Percentiles rank a stretch among this genome's conserved stretches.
phyloP scores from a whole-genome alignment of 2,797 vertebrate genomes.

The Furcifer pardalis region DNA sequence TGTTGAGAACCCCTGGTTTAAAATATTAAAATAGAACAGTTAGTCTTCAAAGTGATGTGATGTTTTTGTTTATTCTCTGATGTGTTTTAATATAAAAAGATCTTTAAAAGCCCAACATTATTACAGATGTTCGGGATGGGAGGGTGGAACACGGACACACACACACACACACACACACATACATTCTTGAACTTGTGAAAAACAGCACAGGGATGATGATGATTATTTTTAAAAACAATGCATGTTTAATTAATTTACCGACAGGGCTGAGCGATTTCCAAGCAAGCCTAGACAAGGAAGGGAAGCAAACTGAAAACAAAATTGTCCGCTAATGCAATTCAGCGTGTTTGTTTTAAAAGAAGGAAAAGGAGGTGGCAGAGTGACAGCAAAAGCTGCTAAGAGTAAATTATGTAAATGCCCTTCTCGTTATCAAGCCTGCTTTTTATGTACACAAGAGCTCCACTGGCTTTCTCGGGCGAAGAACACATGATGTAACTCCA shows the following conservation, averaged over 20 bases:
- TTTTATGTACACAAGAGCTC: not conserved
- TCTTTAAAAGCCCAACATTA: not conserved
- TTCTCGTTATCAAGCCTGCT: not conserved
- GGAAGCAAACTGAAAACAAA: not conserved
- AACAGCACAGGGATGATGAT: not conserved
- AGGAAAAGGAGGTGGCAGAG: not conserved
- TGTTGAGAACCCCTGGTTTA: too few species aligned
- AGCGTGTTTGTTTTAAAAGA: not conserved
- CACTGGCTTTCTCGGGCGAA: not conserved
- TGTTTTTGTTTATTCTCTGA: too few species aligned
- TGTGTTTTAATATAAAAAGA: too few species aligned
- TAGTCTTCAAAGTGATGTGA: too few species aligned
- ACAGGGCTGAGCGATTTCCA: not conserved
- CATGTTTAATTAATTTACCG: not conserved
- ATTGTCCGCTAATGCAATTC: not conserved
- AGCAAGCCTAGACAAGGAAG: not conserved
- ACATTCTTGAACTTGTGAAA: not conserved
- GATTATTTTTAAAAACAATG: not conserved
- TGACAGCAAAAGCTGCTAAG: not conserved
- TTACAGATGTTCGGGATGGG: too few species aligned
- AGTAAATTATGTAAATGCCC: not conserved
- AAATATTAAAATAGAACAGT: too few species aligned
- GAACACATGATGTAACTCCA: constrained; percentile 18
- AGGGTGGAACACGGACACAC: too few species aligned
- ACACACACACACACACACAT: too few species aligned